Evolutionary conservation across 2,113 vertebrate genomes (phyloP).

Genomic region (Calidris pugnax): DNA sequence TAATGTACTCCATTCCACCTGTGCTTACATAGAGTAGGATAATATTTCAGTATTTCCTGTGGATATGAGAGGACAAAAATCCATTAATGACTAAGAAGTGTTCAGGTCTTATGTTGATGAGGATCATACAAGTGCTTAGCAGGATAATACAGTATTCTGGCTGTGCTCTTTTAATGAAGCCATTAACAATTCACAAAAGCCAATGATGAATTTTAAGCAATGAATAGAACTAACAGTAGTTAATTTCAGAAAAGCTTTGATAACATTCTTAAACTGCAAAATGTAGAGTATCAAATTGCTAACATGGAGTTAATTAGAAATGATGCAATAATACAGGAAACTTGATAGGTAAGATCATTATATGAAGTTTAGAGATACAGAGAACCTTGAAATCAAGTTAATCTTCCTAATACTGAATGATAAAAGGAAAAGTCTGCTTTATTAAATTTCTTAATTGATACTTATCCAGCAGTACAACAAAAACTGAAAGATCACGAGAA

Average conservation of each 20-base stretch:
- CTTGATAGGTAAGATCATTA: not conserved
- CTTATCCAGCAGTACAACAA: not conserved
- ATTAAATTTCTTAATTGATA: not conserved
- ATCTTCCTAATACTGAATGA: not conserved
- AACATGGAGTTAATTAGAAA: constrained; percentile 1
- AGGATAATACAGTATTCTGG: not conserved
- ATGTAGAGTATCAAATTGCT: not conserved
- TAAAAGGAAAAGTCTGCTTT: not conserved
- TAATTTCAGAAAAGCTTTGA: constrained; percentile 36
- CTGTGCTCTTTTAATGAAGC: constrained; percentile 15
- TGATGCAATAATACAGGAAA: not conserved
- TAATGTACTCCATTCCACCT: not conserved
- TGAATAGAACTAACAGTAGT: constrained; percentile 4
- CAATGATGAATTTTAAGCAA: constrained; percentile 23
- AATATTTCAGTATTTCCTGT: not conserved
- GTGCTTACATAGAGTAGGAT: not conserved
- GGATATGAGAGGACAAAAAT: not conserved
- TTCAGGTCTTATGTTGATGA: not conserved
- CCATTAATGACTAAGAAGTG: not conserved
- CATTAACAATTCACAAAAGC: constrained; percentile 30
- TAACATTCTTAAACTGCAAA: constrained; percentile 21
- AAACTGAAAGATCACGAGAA: not conserved
- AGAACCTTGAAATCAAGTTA: not conserved
- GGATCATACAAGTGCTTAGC: not conserved
- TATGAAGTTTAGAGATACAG: not conserved